Evolutionary conservation across 1,140 invertebrate genomes (phyloP), one percentile per base, ranked within the genome.

Genomic region (Pseudomyrmex flavicornis): DNA sequence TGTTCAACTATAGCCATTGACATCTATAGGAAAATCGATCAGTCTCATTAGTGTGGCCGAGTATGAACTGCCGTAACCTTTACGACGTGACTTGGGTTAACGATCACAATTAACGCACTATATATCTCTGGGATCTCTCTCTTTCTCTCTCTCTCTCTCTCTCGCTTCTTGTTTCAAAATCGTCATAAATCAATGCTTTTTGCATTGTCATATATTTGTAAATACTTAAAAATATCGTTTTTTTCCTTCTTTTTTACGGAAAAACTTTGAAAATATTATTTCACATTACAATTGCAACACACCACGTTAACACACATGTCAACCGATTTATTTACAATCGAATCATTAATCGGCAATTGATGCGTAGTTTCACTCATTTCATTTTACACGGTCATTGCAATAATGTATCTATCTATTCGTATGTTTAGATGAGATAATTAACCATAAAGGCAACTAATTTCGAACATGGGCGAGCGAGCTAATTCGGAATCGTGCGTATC

Each of bases 51-150:
- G 54, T 68, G 17, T 17, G n/a, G 20, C 20, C 46, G 65, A 20
- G 50, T 48, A 66, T 68, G 58, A 70, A 77, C 46, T 68, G 22
- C 35, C 59, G 20, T 65, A 44, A 70, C 79, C 79, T 50, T 85
- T 72, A 63, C 58, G 58, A 84, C 83, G 83, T 85, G 83, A 85
- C 63, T 83, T 61, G 83, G 65, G 59, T 85, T 85, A 85, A 83
- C 83, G 66, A 85, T 83, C 58, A 83, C 80, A 85, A 85, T 83
- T 84, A 85, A 74, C 44, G 15, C 26, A 5, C 17, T 79, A 68
- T 63, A 68, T 58, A 58, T 8, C 35, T 7, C 26, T 72, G 17
- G 52, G 2, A 58, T 62, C 35, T 35, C 35, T 35, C 5, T 35
- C 35, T 35, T 3, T 26, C 26, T 26, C n/a, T 17, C 35, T 35